Evolutionary conservation across 1,140 invertebrate species (phyloP).

Genomic region (Solenopsis fugax): DNA sequence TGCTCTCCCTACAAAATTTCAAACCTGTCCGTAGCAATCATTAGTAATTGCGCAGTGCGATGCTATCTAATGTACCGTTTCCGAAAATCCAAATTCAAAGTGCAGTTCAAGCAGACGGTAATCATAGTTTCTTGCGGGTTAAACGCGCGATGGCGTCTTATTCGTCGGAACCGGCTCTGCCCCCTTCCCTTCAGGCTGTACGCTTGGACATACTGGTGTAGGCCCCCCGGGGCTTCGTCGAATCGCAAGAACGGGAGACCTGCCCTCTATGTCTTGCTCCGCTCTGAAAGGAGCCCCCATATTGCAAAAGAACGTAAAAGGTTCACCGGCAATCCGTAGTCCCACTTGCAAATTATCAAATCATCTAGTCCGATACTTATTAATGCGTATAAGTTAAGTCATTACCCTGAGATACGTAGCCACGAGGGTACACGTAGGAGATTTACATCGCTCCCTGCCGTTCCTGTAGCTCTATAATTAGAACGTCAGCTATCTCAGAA

Average conservation of each 20-base stretch:
- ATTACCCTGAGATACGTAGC: slow-evolving; percentile 80
- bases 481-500: slow-evolving; percentile 3
- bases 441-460: slow-evolving; percentile 34
- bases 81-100: slow-evolving; percentile 66
- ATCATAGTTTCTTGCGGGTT: slow-evolving; percentile 83
- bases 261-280: slow-evolving; percentile 43
- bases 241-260: slow-evolving; percentile 65
- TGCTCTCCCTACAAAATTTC: slow-evolving; percentile 20
- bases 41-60: slow-evolving; percentile 46
- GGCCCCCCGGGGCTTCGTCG: slow-evolving; percentile 69
- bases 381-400: slow-evolving; percentile 83
- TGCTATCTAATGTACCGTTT: slow-evolving; percentile 49
- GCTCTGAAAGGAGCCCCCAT: slow-evolving; percentile 10
- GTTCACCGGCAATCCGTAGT: not conserved
- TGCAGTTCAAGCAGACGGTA: slow-evolving; percentile 69
- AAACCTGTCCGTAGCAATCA: slow-evolving; percentile 28
- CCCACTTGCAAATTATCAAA: slow-evolving; percentile 83
- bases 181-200: slow-evolving; percentile 66
- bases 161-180: slow-evolving; percentile 85
- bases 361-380: slow-evolving; percentile 81
- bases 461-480: slow-evolving; percentile 34
- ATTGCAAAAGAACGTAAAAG: slow-evolving; percentile 50
- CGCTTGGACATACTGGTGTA: slow-evolving; percentile 46
- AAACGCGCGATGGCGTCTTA: slow-evolving; percentile 83
- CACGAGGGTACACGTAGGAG: slow-evolving; percentile 35